Evolutionary conservation across 2,797 vertebrate species (phyloP).

Genomic region (Astyanax mexicanus): DNA sequence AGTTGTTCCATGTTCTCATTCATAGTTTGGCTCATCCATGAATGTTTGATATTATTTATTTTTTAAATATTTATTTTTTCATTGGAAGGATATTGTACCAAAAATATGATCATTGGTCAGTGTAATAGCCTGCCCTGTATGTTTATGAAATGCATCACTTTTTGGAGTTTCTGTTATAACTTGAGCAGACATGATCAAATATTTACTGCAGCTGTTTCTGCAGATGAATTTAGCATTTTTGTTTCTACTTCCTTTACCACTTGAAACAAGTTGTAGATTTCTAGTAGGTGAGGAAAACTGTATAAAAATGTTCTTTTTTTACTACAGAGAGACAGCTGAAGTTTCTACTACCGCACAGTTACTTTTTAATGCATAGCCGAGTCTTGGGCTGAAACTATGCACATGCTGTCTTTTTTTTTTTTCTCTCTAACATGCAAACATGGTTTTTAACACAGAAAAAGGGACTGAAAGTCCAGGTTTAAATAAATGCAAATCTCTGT

Average conservation of each 20-base stretch:
- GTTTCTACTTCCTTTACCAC: conserved; percentile 14
- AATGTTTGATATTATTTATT: conserved; percentile 32
- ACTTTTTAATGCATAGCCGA: neutral
- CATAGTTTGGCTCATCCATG: conserved; percentile 4
- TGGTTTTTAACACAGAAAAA: neutral
- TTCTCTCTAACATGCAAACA: conserved; percentile 23
- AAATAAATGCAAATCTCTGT: neutral
- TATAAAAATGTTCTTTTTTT: conserved; percentile 9
- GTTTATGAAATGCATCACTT: neutral
- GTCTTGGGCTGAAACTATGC: neutral
- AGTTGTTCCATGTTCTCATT: neutral
- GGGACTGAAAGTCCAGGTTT: neutral
- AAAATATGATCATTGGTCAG: conserved; percentile 10
- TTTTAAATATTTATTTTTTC: conserved; percentile 16
- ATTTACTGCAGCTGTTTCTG: conserved; percentile 18
- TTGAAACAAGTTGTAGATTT: neutral
- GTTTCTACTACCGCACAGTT: neutral
- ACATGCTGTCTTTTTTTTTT: conserved; percentile 1
- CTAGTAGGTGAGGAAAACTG: neutral
- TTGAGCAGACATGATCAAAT: conserved; percentile 61
- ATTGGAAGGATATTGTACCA: conserved; percentile 23
- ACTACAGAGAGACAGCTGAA: conserved; percentile 27
- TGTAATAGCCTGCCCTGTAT: neutral
- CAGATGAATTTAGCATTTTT: conserved; percentile 14
- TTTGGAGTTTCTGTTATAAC: conserved; percentile 27